phyloP scores from a whole-genome alignment of 2,888 invertebrate species.

The Tipula confusa region DNA sequence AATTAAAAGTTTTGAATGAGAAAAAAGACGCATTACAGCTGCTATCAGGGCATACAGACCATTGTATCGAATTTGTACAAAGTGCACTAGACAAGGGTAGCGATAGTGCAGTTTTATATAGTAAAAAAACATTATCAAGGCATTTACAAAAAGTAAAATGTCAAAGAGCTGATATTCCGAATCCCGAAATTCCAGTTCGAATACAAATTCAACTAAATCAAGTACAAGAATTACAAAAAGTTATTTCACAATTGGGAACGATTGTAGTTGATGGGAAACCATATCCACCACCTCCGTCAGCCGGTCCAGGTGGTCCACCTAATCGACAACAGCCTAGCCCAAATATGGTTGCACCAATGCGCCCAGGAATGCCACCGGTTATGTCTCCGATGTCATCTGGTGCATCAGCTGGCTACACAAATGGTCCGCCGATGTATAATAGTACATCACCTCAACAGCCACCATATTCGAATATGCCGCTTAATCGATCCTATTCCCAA shows the following conservation, averaged over 20 bases:
- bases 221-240: slow-evolving; percentile 74
- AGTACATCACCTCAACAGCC: slow-evolving; percentile 42
- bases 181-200: slow-evolving; percentile 82
- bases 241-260: slow-evolving; percentile 71
- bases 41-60: slow-evolving; percentile 79
- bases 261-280: slow-evolving; percentile 80
- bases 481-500: slow-evolving; percentile 46
- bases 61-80: slow-evolving; percentile 80
- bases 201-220: slow-evolving; percentile 76
- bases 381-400: slow-evolving; percentile 45
- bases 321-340: slow-evolving; percentile 48
- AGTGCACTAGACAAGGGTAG: slow-evolving; percentile 73
- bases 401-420: slow-evolving; percentile 39
- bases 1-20: slow-evolving; percentile 73
- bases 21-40: slow-evolving; percentile 79
- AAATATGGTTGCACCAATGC: slow-evolving; percentile 43
- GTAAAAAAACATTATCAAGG: slow-evolving; percentile 69
- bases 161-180: slow-evolving; percentile 80
- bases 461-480: slow-evolving; percentile 47
- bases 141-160: slow-evolving; percentile 78
- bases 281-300: slow-evolving; percentile 57
- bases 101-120: slow-evolving; percentile 77
- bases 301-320: slow-evolving; percentile 35
- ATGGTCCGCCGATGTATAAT: slow-evolving; percentile 48
- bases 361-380: slow-evolving; percentile 45